These are phyloP conservation scores for Orchesella cincta DNA, from an alignment of 1,140 invertebrate species.

Conservation along the genomic window DNA sequence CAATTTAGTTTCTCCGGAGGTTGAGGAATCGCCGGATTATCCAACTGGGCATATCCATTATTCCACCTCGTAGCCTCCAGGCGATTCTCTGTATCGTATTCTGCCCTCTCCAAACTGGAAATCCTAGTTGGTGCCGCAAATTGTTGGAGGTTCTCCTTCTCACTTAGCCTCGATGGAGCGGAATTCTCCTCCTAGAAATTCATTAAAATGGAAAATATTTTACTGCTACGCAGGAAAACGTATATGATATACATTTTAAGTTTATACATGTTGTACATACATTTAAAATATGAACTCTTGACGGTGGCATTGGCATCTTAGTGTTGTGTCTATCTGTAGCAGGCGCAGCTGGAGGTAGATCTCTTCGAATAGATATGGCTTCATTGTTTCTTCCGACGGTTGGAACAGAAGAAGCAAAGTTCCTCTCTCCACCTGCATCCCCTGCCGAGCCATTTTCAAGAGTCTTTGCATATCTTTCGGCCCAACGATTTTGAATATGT, in stretches of 20 bases:
- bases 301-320: neutral
- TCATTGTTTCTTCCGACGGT: conserved; percentile 34
- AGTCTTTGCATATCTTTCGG: neutral
- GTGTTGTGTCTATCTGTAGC: neutral
- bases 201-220: neutral
- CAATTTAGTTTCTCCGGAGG: neutral
- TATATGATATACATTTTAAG: neutral
- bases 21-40: conserved; percentile 2
- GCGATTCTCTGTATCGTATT: neutral
- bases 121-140: too few species aligned
- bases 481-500: neutral
- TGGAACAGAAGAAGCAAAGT: conserved; percentile 43
- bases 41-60: neutral
- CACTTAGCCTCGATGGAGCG: neutral
- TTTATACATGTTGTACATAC: neutral
- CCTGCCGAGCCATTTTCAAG: conserved; percentile 35
- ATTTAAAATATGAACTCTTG: neutral
- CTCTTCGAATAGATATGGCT: conserved; percentile 32
- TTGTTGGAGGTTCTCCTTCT: neutral
- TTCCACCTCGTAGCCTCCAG: neutral
- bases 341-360: conserved; percentile 25
- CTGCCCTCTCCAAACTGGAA: too few species aligned
- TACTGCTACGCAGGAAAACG: neutral
- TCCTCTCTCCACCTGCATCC: neutral
- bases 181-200: neutral